Evolutionary conservation across 2,797 vertebrate genomes (phyloP).

Genomic region (Coranthus polyacanthus): DNA sequence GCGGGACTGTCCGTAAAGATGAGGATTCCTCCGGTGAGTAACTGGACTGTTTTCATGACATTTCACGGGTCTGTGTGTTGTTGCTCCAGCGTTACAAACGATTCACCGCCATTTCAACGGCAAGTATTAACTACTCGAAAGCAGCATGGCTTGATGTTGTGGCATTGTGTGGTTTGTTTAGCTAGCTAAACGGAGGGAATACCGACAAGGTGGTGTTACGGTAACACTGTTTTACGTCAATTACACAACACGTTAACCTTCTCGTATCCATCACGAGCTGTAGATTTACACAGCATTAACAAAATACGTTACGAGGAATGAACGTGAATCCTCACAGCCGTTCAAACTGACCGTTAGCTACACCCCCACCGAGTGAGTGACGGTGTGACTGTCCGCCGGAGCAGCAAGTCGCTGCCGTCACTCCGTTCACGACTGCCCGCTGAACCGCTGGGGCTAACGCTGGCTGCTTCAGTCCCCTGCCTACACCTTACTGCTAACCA

Average conservation of each 20-base stretch:
- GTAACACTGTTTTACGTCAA: constrained; percentile 43
- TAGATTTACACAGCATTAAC: constrained; percentile 1
- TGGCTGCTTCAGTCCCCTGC: neutral
- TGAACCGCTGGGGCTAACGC: constrained; percentile 39
- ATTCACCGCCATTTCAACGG: constrained; percentile 64
- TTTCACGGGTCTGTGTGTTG: constrained; percentile 49
- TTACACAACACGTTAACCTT: constrained; percentile 55
- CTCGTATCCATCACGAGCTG: neutral
- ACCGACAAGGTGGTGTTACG: constrained; percentile 26
- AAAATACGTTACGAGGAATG: too few species aligned
- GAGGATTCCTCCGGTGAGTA: constrained; percentile 85
- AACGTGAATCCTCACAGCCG: neutral
- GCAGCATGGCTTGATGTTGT: constrained; percentile 4
- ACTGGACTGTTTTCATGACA: constrained; percentile 55
- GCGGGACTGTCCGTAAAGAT: constrained; percentile 73
- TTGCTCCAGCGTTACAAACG: constrained; percentile 28
- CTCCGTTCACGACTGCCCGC: constrained; percentile 60
- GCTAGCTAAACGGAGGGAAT: constrained; percentile 8
- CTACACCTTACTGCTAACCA: neutral
- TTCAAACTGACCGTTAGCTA: neutral
- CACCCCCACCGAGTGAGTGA: constrained; percentile 34
- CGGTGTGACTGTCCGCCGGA: constrained; percentile 47
- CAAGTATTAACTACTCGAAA: constrained; percentile 18
- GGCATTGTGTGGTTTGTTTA: neutral
- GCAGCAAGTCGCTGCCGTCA: constrained; percentile 60